Conservation (phyloP, 2,797 vertebrate species). For the Tragopan temminckii region DNA sequence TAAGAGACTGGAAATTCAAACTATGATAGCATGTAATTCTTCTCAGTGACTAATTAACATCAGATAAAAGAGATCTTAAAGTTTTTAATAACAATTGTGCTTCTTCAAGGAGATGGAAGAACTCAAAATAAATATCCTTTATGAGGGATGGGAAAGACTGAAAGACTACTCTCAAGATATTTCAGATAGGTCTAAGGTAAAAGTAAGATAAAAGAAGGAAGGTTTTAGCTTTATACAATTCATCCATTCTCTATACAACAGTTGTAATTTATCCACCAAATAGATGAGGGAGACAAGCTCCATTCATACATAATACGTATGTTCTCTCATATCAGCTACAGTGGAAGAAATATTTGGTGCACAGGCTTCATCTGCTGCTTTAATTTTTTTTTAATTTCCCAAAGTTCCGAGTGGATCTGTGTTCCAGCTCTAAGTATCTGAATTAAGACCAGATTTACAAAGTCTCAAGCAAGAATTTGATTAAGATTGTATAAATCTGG, state of each 20-base stretch:
- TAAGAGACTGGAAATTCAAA: background rate
- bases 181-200: background rate
- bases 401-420: background rate
- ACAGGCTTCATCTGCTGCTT: background rate
- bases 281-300: background rate
- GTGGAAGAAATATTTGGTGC: background rate
- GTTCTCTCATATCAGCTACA: background rate
- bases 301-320: background rate
- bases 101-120: background rate
- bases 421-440: conserved; percentile 16
- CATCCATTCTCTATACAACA: background rate
- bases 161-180: background rate
- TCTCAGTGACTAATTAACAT: background rate
- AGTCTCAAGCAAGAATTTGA: conserved; percentile 8
- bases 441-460: conserved; percentile 35
- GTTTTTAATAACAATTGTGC: background rate
- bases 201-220: background rate
- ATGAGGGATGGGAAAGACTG: background rate
- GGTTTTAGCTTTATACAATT: conserved; percentile 2
- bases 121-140: background rate
- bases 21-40: background rate
- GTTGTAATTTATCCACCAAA: background rate
- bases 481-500: background rate
- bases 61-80: background rate
- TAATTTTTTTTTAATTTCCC: background rate